Evolutionary conservation across 1,140 invertebrate genomes (phyloP).

Genomic region (Zaprionus vittiger): DNA sequence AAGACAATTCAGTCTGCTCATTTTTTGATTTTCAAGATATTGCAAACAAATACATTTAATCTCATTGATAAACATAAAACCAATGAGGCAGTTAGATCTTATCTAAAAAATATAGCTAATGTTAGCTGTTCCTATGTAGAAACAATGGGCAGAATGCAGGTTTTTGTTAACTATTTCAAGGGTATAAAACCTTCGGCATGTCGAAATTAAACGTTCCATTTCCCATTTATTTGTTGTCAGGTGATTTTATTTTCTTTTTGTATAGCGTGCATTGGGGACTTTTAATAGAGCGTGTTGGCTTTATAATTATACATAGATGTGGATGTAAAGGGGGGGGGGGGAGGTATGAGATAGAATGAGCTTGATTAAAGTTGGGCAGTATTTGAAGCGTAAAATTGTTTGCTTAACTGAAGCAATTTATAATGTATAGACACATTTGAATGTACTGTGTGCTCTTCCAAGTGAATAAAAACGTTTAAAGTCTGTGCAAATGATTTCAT

Average conservation of each 20-base stretch:
- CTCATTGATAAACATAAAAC: too few species aligned
- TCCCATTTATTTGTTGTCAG: background rate
- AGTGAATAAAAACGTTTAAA: too few species aligned
- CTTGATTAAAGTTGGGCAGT: background rate
- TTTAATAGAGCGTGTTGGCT: background rate
- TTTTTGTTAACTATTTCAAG: background rate
- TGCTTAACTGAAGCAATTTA: background rate
- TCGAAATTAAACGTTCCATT: background rate
- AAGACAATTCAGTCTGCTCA: too few species aligned
- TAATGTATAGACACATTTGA: background rate
- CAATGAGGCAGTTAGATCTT: too few species aligned
- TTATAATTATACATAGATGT: slow-evolving; percentile 4
- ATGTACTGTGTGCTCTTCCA: too few species aligned
- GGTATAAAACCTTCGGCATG: background rate
- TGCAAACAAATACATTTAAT: too few species aligned
- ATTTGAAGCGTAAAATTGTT: background rate
- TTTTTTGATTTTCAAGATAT: too few species aligned
- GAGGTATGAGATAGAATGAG: background rate
- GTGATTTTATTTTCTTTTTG: background rate
- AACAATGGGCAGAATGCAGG: too few species aligned
- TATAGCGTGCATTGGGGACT: background rate
- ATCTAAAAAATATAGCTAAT: too few species aligned
- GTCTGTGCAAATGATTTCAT: too few species aligned
- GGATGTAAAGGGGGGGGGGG: background rate
- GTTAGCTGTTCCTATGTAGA: too few species aligned